Evolutionary conservation across 1,140 invertebrate species (phyloP).

Genomic region (Meteorus sp.): DNA sequence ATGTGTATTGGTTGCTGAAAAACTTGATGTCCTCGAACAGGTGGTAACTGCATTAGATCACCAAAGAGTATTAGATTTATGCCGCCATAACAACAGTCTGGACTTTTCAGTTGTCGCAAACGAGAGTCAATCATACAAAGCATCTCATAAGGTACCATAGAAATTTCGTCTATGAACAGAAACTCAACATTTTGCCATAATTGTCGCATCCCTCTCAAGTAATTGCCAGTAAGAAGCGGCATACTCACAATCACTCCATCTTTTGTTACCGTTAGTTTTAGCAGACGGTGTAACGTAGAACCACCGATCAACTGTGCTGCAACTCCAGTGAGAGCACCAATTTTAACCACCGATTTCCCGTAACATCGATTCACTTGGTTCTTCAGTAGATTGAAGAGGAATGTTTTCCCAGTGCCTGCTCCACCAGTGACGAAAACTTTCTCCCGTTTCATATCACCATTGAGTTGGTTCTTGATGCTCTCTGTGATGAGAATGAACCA

Average conservation of each 20-base stretch:
- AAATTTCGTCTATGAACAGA: constrained; percentile 54
- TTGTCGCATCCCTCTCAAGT: constrained; percentile 41
- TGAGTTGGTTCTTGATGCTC: constrained; percentile 24
- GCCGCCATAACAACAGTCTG: constrained; percentile 15
- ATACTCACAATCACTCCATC: constrained; percentile 39
- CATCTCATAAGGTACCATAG: constrained; percentile 48
- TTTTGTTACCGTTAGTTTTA: constrained; percentile 48
- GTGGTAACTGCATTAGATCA: constrained; percentile 6
- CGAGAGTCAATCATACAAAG: constrained; percentile 48
- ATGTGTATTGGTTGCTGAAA: not conserved
- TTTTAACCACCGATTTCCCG: constrained; percentile 42
- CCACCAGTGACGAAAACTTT: constrained; percentile 34
- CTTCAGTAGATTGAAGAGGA: constrained; percentile 41
- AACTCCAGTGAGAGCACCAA: constrained; percentile 42
- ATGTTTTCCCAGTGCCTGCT: constrained; percentile 45
- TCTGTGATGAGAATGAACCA: too few relatives aligned
- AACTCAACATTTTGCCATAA: constrained; percentile 48
- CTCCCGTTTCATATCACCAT: too few relatives aligned
- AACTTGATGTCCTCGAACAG: not conserved
- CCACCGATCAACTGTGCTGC: constrained; percentile 41
- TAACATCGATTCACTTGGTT: constrained; percentile 42
- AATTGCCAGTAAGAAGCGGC: constrained; percentile 43
- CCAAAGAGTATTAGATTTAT: constrained; percentile 1
- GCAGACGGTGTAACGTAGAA: constrained; percentile 35
- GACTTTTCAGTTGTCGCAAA: constrained; percentile 40